A percentile compares a stretch with the other conserved stretches of the same genome.
phyloP scores from a whole-genome alignment of 2,113 vertebrate genomes.

The Cinclus cinclus region DNA sequence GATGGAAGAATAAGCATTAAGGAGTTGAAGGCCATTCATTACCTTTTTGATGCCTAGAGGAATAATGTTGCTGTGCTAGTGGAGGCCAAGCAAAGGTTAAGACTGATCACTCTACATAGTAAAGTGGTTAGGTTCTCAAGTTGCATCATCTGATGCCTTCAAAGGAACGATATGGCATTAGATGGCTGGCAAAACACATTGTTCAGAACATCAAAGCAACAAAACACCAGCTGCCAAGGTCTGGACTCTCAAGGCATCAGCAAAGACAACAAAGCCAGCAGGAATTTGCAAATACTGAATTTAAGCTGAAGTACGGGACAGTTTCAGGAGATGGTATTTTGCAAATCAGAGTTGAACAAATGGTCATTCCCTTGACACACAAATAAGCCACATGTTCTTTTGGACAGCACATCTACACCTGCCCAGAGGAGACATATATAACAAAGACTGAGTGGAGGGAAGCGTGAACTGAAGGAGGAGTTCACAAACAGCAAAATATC shows the following conservation, averaged over 20 bases:
- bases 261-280: slow-evolving; percentile 76
- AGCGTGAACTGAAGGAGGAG: not conserved
- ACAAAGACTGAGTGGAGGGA: not conserved
- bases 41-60: slow-evolving; percentile 85
- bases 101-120: slow-evolving; percentile 79
- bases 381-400: not conserved
- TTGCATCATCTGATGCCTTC: slow-evolving; percentile 84
- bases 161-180: slow-evolving; percentile 84
- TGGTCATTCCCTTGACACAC: not conserved
- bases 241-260: slow-evolving; percentile 77
- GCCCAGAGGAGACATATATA: not conserved
- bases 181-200: slow-evolving; percentile 84
- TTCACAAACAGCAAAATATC: not conserved
- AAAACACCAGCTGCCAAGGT: slow-evolving; percentile 84
- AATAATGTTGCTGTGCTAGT: slow-evolving; percentile 85
- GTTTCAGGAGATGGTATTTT: not conserved
- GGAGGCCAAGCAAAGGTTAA: slow-evolving; percentile 85
- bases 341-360: not conserved
- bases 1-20: slow-evolving; percentile 84
- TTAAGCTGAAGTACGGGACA: not conserved
- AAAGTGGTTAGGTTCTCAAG: slow-evolving; percentile 84
- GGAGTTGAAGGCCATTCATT: slow-evolving; percentile 79
- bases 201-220: slow-evolving; percentile 83
- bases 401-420: not conserved
- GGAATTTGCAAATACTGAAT: not conserved